These are phyloP conservation scores for Zoanthus sansibaricus DNA, from an alignment of 92 coral and sea anemone genomes.

Conservation along the genomic window DNA sequence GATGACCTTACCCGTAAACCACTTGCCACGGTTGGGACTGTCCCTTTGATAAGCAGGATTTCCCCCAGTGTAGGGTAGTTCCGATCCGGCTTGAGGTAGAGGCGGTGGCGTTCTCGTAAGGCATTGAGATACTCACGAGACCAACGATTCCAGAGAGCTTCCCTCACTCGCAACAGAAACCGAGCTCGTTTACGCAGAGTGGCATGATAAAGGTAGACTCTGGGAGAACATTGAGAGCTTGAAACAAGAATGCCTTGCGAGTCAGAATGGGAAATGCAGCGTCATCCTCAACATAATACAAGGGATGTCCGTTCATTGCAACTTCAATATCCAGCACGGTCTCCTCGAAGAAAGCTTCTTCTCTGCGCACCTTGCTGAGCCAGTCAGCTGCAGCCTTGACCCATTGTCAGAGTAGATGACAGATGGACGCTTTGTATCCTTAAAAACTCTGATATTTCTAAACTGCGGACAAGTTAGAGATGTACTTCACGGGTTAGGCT, in stretches of 20 bases:
- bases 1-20: conserved; percentile 3
- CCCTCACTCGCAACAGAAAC: conserved; percentile 9
- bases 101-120: background rate
- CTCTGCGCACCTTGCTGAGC: background rate
- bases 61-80: background rate
- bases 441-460: conserved; percentile 8
- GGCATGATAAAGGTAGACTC: background rate
- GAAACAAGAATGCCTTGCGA: background rate
- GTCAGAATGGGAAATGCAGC: background rate
- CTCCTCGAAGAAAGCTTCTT: conserved; percentile 17
- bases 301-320: background rate
- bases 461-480: background rate
- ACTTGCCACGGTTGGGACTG: background rate
- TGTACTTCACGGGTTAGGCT: conserved; percentile 13
- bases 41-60: background rate
- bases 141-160: conserved; percentile 12
- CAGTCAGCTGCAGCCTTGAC: conserved; percentile 14
- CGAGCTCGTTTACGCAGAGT: conserved; percentile 4
- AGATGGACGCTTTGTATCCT: background rate
- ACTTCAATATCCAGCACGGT: background rate
- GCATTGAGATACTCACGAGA: conserved; percentile 1
- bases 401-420: conserved; percentile 29
- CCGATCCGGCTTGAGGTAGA: background rate
- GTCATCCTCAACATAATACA: background rate
- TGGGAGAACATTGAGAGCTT: background rate